Percentiles rank a stretch among this genome's conserved stretches.
phyloP scores from a whole-genome alignment of 2,888 invertebrate species.

The Epistrophella euchroma region DNA sequence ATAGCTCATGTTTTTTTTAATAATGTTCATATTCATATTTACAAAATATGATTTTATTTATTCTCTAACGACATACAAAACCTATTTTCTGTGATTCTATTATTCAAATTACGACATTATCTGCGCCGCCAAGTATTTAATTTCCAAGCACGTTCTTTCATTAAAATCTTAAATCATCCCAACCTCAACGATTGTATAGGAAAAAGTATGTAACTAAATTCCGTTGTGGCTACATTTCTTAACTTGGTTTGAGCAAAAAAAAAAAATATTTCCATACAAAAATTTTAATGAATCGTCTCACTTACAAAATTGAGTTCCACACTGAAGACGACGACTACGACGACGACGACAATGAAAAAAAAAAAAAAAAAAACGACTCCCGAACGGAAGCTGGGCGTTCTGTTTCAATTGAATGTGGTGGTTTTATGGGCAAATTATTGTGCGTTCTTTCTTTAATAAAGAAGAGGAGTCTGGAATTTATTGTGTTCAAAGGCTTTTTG shows the following conservation, averaged over 20 bases:
- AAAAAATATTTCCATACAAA: slow-evolving; percentile 24
- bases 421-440: slow-evolving; percentile 27
- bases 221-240: slow-evolving; percentile 5
- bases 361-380: background rate
- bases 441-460: slow-evolving; percentile 30
- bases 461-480: slow-evolving; percentile 36
- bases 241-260: background rate
- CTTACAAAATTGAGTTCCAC: slow-evolving; percentile 28
- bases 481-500: slow-evolving; percentile 20
- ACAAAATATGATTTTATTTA: no score
- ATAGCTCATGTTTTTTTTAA: no score
- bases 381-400: slow-evolving; percentile 53
- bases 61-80: background rate
- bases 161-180: slow-evolving; percentile 24
- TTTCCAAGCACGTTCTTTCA: slow-evolving; percentile 45
- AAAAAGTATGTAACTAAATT: slow-evolving; percentile 11
- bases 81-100: background rate
- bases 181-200: background rate
- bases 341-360: background rate
- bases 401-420: slow-evolving; percentile 38
- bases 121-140: slow-evolving; percentile 35
- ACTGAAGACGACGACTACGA: background rate
- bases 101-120: slow-evolving; percentile 41
- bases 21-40: no score
- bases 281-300: slow-evolving; percentile 48